Conservation (phyloP, 2,113 vertebrate genomes). For the Chamaetylas fuelleborni region DNA sequence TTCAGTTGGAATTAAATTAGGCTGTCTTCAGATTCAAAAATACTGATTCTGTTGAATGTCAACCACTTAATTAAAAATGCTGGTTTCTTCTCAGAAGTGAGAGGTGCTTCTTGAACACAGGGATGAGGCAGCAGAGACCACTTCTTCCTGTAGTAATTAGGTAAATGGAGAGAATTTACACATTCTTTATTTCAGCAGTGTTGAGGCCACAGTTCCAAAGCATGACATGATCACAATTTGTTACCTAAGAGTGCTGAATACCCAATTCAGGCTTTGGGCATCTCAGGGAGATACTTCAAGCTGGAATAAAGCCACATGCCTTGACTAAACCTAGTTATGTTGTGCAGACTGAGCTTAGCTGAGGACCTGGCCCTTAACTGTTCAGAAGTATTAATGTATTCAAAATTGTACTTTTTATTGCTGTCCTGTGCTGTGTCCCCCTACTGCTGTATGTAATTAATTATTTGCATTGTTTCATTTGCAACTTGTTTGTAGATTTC, state of each 20-base stretch:
- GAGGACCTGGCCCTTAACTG: not conserved
- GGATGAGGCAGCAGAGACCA: not conserved
- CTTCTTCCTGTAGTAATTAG: not conserved
- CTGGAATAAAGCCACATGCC: slow-evolving; percentile 32
- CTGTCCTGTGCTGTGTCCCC: not conserved
- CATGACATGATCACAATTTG: accelerated
- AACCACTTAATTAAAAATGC: not conserved
- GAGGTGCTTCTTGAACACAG: not conserved
- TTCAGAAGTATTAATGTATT: slow-evolving; percentile 7
- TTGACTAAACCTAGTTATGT: not conserved
- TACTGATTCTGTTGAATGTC: not conserved
- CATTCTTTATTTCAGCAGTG: not conserved
- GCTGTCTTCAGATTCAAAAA: not conserved
- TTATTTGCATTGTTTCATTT: not conserved
- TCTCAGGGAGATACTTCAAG: slow-evolving; percentile 34
- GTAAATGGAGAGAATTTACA: not conserved
- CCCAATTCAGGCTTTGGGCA: not conserved
- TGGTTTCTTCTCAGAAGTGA: not conserved
- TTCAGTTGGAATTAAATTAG: not conserved
- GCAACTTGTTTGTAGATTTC: not conserved
- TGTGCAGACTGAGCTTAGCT: not conserved
- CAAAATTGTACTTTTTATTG: not conserved
- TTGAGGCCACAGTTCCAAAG: not conserved
- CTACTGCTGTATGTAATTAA: not conserved
- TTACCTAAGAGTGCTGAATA: not conserved